Evolutionary conservation across 2,888 invertebrate species (phyloP), one percentile per base, ranked within the genome.

Genomic region (Polymixis lichenea): DNA sequence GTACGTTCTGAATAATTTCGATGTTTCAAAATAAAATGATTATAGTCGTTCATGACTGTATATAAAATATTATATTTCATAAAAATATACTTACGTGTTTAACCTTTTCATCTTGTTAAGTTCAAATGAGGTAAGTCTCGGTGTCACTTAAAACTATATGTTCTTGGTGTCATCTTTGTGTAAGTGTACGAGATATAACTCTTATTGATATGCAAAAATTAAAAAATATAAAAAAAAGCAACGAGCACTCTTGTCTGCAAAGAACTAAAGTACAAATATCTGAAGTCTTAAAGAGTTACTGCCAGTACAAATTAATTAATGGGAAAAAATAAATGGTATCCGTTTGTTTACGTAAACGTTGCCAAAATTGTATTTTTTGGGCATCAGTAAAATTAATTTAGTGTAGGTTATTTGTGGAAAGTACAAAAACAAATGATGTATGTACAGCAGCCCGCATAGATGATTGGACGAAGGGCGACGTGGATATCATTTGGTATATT

Each of bases 291-390:
- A 93, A 89, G 85, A 91, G 89, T 93, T 94, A 96, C 92, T 94
- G 93, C 93, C 96, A 97, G 96, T 97, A 97, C 96, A 97, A 97
- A 96, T 95, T 95, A 94, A 94, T 94, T 93, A 93, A 92, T 91
- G 90, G 87, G 89, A 86, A 89, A 87, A 83, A 85, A 87, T 83
- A 86, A 85, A 82, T 86, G 85, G 87, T 88, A 86, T 93, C 91
- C 92, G 93, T 93, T 95, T 94, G 43, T 81, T 95, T 94, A 94
- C 92, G 94, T 95, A 94, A 93, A 93, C 95, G 95, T 96, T 96
- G 96, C 96, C 95, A 96, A 95, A 95, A 94, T 91, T 91, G 90
- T 95, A 94, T 96, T 93, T 94, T 95, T 95, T 92, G 93, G 94
- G 93, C 94, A 94, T 94, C 92, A 91, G 89, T 94, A 90, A 90